phyloP scores from a whole-genome alignment of 1,140 invertebrate genomes.

The Battus philenor region DNA sequence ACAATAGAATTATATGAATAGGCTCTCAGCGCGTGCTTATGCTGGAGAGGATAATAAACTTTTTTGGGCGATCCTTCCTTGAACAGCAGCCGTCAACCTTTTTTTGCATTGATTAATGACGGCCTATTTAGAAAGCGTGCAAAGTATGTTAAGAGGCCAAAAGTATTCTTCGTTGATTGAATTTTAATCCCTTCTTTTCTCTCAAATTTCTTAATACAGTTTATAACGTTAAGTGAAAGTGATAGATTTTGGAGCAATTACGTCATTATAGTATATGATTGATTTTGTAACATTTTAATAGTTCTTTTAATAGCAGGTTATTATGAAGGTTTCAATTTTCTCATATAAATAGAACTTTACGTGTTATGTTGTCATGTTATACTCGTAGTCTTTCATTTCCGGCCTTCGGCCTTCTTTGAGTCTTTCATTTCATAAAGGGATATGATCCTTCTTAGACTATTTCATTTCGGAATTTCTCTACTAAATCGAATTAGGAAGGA shows the following conservation, averaged over 20 bases:
- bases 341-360: too few species aligned
- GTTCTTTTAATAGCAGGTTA: too few species aligned
- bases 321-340: too few species aligned
- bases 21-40: constrained; percentile 21
- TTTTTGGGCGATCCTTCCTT: constrained; percentile 31
- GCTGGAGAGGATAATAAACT: constrained; percentile 26
- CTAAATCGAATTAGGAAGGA: too few species aligned
- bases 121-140: constrained; percentile 28
- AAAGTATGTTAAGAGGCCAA: constrained; percentile 27
- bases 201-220: neutral
- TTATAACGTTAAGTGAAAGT: neutral
- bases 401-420: too few species aligned
- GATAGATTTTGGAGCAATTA: neutral
- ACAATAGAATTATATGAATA: constrained; percentile 4
- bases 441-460: too few species aligned
- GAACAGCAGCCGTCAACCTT: constrained; percentile 30
- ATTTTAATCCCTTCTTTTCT: constrained; percentile 17
- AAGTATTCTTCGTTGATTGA: constrained; percentile 27
- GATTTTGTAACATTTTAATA: too few species aligned
- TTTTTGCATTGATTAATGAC: constrained; percentile 42
- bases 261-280: too few species aligned
- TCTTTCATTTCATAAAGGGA: too few species aligned
- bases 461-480: too few species aligned
- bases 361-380: too few species aligned
- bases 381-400: too few species aligned